phyloP scores from a whole-genome alignment of 2,888 invertebrate genomes.

The Dinocampus coccinellae region DNA sequence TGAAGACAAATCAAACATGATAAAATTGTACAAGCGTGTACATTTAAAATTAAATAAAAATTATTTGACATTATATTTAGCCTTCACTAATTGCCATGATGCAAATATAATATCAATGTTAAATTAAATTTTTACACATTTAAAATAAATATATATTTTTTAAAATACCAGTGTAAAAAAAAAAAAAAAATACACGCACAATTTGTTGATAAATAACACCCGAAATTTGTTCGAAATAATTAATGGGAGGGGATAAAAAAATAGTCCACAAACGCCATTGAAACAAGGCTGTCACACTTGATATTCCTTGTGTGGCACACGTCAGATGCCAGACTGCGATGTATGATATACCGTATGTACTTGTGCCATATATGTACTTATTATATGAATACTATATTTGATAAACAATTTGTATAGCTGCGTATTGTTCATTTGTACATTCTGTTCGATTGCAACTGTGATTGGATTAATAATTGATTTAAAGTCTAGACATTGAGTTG shows the following conservation, averaged over 20 bases:
- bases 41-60: neutral
- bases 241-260: neutral
- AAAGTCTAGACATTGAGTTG: neutral
- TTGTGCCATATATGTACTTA: neutral
- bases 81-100: neutral
- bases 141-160: neutral
- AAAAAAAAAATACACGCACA: neutral
- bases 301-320: neutral
- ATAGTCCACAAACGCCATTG: neutral
- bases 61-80: neutral
- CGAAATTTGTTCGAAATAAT: neutral
- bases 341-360: neutral
- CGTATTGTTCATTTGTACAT: neutral
- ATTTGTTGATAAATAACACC: neutral
- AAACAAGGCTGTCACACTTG: neutral
- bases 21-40: neutral
- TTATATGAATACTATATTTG: neutral
- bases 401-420: neutral
- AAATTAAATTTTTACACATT: neutral
- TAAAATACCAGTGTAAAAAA: neutral
- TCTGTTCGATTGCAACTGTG: neutral
- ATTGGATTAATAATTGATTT: conserved; percentile 3
- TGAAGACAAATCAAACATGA: neutral
- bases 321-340: conserved; percentile 2
- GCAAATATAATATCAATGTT: neutral